Percentiles rank a stretch among this genome's conserved stretches.
phyloP scores from a whole-genome alignment of 2,797 vertebrate genomes.

The Notolepis coatsorum region DNA sequence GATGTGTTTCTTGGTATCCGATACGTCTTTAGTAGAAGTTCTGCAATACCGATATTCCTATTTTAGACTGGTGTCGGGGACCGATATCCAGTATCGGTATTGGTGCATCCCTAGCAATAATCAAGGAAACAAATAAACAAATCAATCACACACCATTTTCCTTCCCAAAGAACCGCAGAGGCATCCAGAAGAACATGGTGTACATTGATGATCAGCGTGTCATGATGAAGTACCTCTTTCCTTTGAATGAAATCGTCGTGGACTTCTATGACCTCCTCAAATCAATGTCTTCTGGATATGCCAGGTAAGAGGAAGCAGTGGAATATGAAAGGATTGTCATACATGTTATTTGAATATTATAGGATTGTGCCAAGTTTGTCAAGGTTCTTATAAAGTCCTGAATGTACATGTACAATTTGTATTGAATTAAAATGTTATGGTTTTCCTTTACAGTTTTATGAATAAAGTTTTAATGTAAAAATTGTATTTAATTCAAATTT shows the following conservation, averaged over 20 bases:
- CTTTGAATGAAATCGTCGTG: conserved; percentile 95
- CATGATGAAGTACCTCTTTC: conserved; percentile 95
- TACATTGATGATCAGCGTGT: conserved; percentile 94
- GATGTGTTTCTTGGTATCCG: too few species aligned
- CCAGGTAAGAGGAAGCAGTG: conserved; percentile 82
- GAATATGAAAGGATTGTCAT: not conserved
- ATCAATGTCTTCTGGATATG: conserved; percentile 95
- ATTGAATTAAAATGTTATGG: too few species aligned
- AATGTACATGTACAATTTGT: too few species aligned
- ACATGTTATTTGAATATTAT: not conserved
- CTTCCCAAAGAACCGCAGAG: conserved; percentile 85
- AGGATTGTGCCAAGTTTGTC: not conserved
- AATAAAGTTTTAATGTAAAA: too few species aligned
- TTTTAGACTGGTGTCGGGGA: too few species aligned
- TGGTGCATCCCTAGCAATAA: not conserved
- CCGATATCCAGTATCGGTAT: too few species aligned
- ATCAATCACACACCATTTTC: not conserved
- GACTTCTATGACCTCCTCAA: conserved; percentile 98
- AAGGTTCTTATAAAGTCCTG: not conserved
- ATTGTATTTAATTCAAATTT: too few species aligned
- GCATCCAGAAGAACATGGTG: conserved; percentile 90
- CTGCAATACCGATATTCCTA: too few species aligned
- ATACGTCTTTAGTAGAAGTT: too few species aligned
- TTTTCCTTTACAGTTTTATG: too few species aligned
- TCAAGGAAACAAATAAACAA: not conserved